Evolutionary conservation across 2,113 vertebrate genomes (phyloP).

Genomic region (Tychaedon coryphoeus): DNA sequence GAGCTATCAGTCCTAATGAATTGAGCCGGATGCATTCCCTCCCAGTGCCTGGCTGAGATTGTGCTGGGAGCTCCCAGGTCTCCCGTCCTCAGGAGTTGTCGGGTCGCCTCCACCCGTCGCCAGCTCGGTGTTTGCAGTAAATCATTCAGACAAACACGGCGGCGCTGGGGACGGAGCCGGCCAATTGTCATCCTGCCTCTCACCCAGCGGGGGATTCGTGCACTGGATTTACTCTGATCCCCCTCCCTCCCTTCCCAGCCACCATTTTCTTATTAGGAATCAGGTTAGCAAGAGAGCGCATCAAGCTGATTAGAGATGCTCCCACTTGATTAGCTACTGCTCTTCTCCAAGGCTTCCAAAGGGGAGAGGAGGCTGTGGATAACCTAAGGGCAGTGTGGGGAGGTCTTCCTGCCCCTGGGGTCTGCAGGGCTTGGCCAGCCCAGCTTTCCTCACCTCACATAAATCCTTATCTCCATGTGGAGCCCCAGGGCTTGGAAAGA

Average conservation of each 20-base stretch:
- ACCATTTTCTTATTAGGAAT: slow-evolving; percentile 65
- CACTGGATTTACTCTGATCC: neutral
- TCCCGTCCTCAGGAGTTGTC: neutral
- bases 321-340: slow-evolving; percentile 66
- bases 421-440: neutral
- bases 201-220: neutral
- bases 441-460: neutral
- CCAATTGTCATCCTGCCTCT: neutral
- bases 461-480: accelerated
- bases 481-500: neutral
- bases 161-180: neutral
- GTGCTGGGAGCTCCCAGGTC: slow-evolving; percentile 38
- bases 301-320: slow-evolving; percentile 66
- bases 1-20: slow-evolving; percentile 81
- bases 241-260: neutral
- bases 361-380: neutral
- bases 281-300: slow-evolving; percentile 54
- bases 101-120: neutral
- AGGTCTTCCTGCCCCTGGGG: neutral
- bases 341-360: neutral
- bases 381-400: accelerated
- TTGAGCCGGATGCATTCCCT: slow-evolving; percentile 70
- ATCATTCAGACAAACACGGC: slow-evolving; percentile 47
- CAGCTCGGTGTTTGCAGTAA: neutral
- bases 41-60: slow-evolving; percentile 66